Conservation (phyloP, 2,888 invertebrate genomes). For the Galeruca laticollis region DNA sequence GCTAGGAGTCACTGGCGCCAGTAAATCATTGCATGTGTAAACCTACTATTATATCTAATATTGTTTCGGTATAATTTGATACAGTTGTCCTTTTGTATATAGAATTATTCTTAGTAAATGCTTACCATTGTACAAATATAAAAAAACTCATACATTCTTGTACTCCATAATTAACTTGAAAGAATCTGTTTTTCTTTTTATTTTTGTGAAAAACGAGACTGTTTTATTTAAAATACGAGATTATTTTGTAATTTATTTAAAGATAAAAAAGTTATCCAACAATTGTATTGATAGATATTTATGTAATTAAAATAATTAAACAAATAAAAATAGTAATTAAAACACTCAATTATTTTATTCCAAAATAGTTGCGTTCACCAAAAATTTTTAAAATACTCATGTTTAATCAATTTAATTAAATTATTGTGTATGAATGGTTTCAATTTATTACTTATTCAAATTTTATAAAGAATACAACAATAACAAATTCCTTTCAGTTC, state of each 20-base stretch:
- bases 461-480: too few relatives aligned
- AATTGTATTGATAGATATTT: not conserved
- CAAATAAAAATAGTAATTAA: conserved; percentile 4
- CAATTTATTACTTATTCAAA: too few relatives aligned
- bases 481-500: too few relatives aligned
- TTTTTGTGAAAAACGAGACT: conserved; percentile 1
- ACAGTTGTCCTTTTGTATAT: conserved; percentile 10
- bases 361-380: not conserved
- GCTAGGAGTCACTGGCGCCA: too few relatives aligned
- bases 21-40: too few relatives aligned
- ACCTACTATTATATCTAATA: too few relatives aligned
- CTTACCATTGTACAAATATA: conserved; percentile 21
- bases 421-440: too few relatives aligned
- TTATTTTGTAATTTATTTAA: not conserved
- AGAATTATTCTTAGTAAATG: not conserved
- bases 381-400: too few relatives aligned
- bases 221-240: conserved; percentile 17
- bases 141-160: conserved; percentile 43
- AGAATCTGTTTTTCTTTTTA: conserved; percentile 12
- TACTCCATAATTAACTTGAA: conserved; percentile 40
- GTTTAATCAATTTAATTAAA: too few relatives aligned
- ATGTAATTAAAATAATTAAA: not conserved
- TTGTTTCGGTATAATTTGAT: too few relatives aligned
- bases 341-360: not conserved
- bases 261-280: not conserved